These are phyloP conservation scores for Thamnophis sirtalis DNA, from an alignment of 2,113 vertebrate genomes.

Conservation along the genomic window DNA sequence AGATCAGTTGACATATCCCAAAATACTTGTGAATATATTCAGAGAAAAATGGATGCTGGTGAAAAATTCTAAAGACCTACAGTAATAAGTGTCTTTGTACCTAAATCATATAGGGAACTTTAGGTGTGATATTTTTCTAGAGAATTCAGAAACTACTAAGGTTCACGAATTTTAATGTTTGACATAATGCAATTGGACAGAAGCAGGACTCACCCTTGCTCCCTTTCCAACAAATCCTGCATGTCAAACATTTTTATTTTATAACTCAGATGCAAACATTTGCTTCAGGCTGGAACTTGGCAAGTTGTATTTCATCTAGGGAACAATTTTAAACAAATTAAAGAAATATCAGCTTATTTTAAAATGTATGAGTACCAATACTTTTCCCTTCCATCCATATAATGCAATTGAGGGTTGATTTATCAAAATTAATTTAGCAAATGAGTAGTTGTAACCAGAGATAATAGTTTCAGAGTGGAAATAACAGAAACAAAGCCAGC, in stretches of 20 bases:
- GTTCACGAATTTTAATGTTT: slow-evolving; percentile 38
- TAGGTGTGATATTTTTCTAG: slow-evolving; percentile 17
- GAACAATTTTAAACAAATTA: slow-evolving; percentile 53
- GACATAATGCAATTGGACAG: slow-evolving; percentile 48
- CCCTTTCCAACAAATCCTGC: background rate
- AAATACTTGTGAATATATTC: background rate
- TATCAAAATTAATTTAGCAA: slow-evolving; percentile 48
- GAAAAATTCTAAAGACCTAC: background rate
- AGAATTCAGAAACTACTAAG: slow-evolving; percentile 37
- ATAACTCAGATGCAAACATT: slow-evolving; percentile 51
- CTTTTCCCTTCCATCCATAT: background rate
- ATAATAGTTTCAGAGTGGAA: slow-evolving; percentile 18
- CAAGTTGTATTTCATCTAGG: slow-evolving; percentile 35
- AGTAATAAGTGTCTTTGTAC: slow-evolving; percentile 16
- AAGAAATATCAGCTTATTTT: slow-evolving; percentile 51
- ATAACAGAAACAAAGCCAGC: background rate
- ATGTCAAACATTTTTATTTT: slow-evolving; percentile 45
- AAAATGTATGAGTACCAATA: slow-evolving; percentile 25
- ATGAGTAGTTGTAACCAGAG: slow-evolving; percentile 43
- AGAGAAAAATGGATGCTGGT: background rate
- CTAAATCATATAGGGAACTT: slow-evolving; percentile 10
- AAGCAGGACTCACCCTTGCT: slow-evolving; percentile 13
- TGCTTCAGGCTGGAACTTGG: slow-evolving; percentile 50
- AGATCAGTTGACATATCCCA: background rate
- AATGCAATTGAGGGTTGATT: slow-evolving; percentile 39